A percentile compares a stretch with the other conserved stretches of the same genome.
phyloP scores from a whole-genome alignment of 2,113 vertebrate genomes.

The Diadophis punctatus region DNA sequence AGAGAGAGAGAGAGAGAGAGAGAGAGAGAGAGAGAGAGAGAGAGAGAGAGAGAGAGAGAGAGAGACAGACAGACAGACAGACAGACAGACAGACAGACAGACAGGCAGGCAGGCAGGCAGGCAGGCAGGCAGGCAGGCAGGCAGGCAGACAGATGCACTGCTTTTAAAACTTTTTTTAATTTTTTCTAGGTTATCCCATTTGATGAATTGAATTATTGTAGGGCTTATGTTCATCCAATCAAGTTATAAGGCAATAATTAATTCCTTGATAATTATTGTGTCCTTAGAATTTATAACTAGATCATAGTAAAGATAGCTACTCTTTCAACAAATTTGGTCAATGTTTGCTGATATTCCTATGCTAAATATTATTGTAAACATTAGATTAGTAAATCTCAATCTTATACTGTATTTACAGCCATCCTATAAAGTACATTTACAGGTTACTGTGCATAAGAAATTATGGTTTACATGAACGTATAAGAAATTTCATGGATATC shows the following conservation, averaged over 20 bases:
- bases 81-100: too few relatives aligned
- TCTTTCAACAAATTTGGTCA: background rate
- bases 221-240: constrained; percentile 9
- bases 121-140: too few relatives aligned
- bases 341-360: background rate
- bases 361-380: background rate
- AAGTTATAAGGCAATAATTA: background rate
- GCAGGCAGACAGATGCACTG: too few relatives aligned
- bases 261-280: background rate
- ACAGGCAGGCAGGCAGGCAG: too few relatives aligned
- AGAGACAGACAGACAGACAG: too few relatives aligned
- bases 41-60: too few relatives aligned
- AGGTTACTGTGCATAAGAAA: background rate
- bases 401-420: background rate
- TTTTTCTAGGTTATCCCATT: constrained; percentile 31
- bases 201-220: constrained; percentile 48
- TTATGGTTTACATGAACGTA: background rate
- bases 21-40: too few relatives aligned
- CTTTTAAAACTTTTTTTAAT: constrained; percentile 42
- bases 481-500: background rate
- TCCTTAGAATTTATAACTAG: background rate
- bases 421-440: background rate
- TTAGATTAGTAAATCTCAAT: background rate
- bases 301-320: background rate
- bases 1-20: too few relatives aligned